Evolutionary conservation across 1,140 invertebrate species (phyloP).

Genomic region (Eriosoma lanigerum): DNA sequence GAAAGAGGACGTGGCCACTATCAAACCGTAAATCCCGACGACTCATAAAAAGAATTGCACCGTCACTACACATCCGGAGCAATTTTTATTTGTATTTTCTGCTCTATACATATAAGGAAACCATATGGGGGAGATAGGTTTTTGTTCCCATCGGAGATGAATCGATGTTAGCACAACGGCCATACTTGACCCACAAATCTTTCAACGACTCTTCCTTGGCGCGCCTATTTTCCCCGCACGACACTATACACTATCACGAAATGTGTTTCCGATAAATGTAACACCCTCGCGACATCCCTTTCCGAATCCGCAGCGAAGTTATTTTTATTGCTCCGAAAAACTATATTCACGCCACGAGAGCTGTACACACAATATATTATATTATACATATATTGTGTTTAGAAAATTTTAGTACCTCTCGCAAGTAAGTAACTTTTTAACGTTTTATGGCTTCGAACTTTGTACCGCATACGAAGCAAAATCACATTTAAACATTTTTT

Average conservation of each 20-base stretch:
- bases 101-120: conserved; percentile 5
- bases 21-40: neutral
- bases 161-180: conserved; percentile 38
- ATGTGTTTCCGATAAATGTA: conserved; percentile 46
- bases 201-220: conserved; percentile 10
- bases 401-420: neutral
- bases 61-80: conserved; percentile 15
- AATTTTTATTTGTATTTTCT: neutral
- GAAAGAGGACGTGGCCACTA: neutral
- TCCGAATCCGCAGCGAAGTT: neutral
- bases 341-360: conserved; percentile 14
- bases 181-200: conserved; percentile 46
- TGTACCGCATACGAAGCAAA: neutral
- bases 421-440: conserved; percentile 21
- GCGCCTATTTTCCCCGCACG: neutral
- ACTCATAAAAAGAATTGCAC: conserved; percentile 16
- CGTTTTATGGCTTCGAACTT: neutral
- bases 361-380: neutral
- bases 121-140: neutral
- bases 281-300: neutral
- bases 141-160: conserved; percentile 38
- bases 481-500: too few relatives aligned
- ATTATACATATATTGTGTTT: neutral
- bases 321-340: conserved; percentile 34
- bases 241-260: conserved; percentile 11